These are phyloP conservation scores for Sterrhoptilus dennistouni DNA, from an alignment of 2,113 vertebrate genomes.

Conservation along the genomic window DNA sequence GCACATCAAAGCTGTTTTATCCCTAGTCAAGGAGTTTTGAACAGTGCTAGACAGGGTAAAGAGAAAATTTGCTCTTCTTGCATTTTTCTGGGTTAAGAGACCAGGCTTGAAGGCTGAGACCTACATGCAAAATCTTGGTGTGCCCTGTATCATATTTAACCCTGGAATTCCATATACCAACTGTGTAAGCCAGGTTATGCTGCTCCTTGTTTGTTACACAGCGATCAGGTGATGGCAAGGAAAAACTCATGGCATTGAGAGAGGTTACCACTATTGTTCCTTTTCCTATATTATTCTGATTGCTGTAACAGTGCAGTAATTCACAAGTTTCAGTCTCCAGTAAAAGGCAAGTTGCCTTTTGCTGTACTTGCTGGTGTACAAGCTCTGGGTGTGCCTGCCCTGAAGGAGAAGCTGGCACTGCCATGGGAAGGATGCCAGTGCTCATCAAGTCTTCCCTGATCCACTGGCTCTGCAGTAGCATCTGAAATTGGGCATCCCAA, in stretches of 20 bases:
- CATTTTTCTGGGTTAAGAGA: not conserved
- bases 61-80: not conserved
- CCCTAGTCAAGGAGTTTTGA: not conserved
- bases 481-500: not conserved
- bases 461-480: not conserved
- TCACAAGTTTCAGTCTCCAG: not conserved
- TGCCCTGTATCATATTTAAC: not conserved
- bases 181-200: not conserved
- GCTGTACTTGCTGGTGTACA: not conserved
- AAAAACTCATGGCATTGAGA: not conserved
- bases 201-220: not conserved
- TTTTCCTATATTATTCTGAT: not conserved
- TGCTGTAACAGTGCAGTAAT: not conserved
- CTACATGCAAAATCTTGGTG: not conserved
- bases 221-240: accelerated
- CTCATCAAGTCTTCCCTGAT: not conserved
- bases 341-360: not conserved
- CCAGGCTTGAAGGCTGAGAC: not conserved
- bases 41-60: not conserved
- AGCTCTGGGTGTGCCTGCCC: not conserved
- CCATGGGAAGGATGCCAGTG: not conserved
- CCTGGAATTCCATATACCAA: not conserved
- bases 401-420: not conserved
- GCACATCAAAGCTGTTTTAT: not conserved
- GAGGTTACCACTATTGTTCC: not conserved